Base-by-base conservation (phyloP, 2,797 vertebrate species). In the Neosalanx taihuensis region DNA sequence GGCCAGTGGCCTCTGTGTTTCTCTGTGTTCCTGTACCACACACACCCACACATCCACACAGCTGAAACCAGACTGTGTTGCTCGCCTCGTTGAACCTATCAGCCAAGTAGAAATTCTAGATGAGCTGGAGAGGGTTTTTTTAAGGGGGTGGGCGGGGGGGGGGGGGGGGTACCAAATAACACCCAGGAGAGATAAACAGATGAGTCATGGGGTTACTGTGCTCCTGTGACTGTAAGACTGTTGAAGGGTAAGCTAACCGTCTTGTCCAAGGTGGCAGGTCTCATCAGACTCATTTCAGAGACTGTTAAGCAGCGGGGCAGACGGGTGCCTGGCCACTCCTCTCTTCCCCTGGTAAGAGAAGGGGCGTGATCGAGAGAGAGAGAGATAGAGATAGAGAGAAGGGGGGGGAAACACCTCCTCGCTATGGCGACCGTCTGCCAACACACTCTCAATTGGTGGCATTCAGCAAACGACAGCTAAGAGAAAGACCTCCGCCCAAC, bases 211-310 rank as follows among this genome's bases (percentile, higher is more conserved):
- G 51, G 5, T 23, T 35, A 30, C 33, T 37, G 67, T 35, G 26
- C 23, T 10, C 51, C 51, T 30, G 15, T 15, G 56, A 30, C 1
- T 4, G 6, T 35, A 23, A 30, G 18, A 67, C 18, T 37, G 23
- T 26, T 66, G 15, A n/a, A 18, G 20, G 18, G 49, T 4, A 9
- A 51, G 17, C 23, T 17, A 26, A 15, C 66, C 13, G 2, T 23
- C 49, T 56, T 33, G 26, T 57, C 66, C 66, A 68, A 56, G 30
- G 31, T 53, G 30, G n/a, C 30, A 57, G 51, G 18, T 51, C 23
- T 57, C 17, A 20, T 15, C 4, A 1, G 29, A 12, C 17, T 12
- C 23, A 18, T 35, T 20, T 67, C 6, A 3, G 49, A 7, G 6
- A 56, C 17, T 13, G 29, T 68, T 51, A 33, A 49, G 31, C n/a